Evolutionary conservation across 53 echinoderm and acorn worm species (phyloP), one percentile per base, ranked within the genome.

Genomic region (Actinopyga echinites): DNA sequence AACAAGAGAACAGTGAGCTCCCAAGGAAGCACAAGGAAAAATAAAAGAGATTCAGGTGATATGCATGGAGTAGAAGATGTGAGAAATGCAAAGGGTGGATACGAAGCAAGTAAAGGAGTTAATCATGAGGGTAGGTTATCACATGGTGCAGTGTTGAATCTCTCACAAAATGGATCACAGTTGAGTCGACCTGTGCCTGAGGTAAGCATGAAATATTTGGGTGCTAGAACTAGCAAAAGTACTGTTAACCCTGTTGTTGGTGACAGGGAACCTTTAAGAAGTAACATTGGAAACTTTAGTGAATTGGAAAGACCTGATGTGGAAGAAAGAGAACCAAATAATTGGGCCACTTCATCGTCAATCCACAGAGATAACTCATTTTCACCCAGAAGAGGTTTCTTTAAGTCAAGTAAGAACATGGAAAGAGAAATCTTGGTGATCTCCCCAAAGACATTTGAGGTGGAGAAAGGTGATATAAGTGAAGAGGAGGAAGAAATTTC

Each of bases 281-380:
- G 21, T 36, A 30, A 17, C 8, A 21, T 34, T 2, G 8, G 6
- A 35, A 36, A 20, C 0, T 4, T 37, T 38, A 20, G 38, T 23
- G 71, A 38, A 40, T 71, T 42, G 8, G 71, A 42, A 23, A 22
- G 24, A 24, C 25, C 24, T 28, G 24, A 40, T 12, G 26, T 24
- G 3, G 42, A 40, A 26, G 71, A 71, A 44, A 34, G 11, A 1
- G 45, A 77, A 33, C 55, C 21, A 21, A 30, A 49, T 31, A 77
- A 54, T 56, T 77, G 77, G 77, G 77, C 77, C 29, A 77, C 77
- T 7, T 77, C 77, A 4, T 77, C 77, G 17, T 77, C 77, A 12
- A 53, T 77, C 49, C 77, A 49, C 29, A 77, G 30, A 55, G 30
- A 49, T 53, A 53, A 30, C 5, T 19, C 44, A 6, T 32, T 77